Base-by-base conservation (phyloP, 2,113 vertebrate genomes). In the Anoplopoma fimbria region DNA sequence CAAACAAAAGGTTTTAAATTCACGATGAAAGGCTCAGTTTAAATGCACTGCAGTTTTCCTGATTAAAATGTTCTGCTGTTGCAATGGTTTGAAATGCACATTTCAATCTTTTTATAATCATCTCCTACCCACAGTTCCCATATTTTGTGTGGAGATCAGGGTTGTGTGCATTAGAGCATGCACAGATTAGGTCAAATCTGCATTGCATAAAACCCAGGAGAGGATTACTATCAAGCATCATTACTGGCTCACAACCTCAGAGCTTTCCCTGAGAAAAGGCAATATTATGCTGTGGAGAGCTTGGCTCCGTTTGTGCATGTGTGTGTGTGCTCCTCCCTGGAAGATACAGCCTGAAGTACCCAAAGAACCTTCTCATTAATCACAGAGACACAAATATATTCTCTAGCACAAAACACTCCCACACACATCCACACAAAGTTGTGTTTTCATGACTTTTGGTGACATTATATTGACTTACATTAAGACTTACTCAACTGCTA, bases 171-270 rank as follows among this genome's bases (percentile, higher is more conserved):
- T 5, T 29, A 5, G 23, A 67, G 51, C 5, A 2, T 31, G 29
- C 58, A 65, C 14, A 69, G 82, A 71, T 83, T 31, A 71, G 82
- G 73, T 78, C 40, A 71, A 53, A 85, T 83, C 23, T 69, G 72
- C 42, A 75, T 33, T 36, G 60, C 67, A 77, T 77, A 67, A 87
- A 76, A 47, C 75, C 49, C 68, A 40, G 77, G 14, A 65, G 45
- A 73, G 51, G 63, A 81, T 75, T 77, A 86, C 57, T 27, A 51
- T 60, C 12, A 7, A 55, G 67, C 64, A 47, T 57, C 4, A 17
- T 38, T 55, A 36, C 0, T 0, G 45, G 6, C 36, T 36, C 53
- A 45, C 34, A 55, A 75, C 79, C 61, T 40, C 69, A 68, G 62
- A 69, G 61, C 31, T 38, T 76, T 77, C 49, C 12, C 68, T 1